Evolutionary conservation across 2,888 invertebrate genomes (phyloP).

Genomic region (Congeria kusceri): DNA sequence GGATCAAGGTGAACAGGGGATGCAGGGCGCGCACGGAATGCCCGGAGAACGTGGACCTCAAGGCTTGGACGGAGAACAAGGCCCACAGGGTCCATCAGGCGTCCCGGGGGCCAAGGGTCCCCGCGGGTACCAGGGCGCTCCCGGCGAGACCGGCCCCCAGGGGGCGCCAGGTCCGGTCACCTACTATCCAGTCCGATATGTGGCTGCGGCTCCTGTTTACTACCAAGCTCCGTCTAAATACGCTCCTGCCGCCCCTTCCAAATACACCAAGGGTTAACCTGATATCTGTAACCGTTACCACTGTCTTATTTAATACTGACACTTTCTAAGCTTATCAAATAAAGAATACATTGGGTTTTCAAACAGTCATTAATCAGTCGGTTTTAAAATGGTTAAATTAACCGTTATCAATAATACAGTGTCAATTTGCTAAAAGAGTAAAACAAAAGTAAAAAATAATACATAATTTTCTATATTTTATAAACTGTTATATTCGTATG

Average conservation of each 20-base stretch:
- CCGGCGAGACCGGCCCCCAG: conserved; percentile 29
- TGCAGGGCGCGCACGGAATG: conserved; percentile 26
- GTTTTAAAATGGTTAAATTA: too few species aligned
- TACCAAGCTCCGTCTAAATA: conserved; percentile 1
- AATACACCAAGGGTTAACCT: too few species aligned
- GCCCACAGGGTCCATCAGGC: conserved; percentile 33
- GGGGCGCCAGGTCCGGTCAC: conserved; percentile 29
- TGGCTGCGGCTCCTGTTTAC: not conserved
- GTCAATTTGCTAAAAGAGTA: too few species aligned
- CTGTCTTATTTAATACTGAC: too few species aligned
- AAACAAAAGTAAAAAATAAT: too few species aligned
- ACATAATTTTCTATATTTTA: too few species aligned
- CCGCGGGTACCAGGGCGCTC: conserved; percentile 28
- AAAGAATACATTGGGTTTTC: too few species aligned
- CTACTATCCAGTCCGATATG: not conserved
- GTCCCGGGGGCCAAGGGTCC: conserved; percentile 39
- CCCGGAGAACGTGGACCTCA: conserved; percentile 44
- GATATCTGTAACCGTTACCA: too few species aligned
- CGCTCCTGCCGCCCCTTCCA: not conserved
- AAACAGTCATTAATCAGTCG: too few species aligned
- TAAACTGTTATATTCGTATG: too few species aligned
- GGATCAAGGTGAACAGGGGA: conserved; percentile 33
- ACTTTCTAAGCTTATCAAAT: too few species aligned
- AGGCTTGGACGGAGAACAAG: conserved; percentile 40
- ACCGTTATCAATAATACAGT: too few species aligned